Evolutionary conservation across 1,140 invertebrate species (phyloP), one percentile per base, ranked within the genome.

Genomic region (Sycobia sp.): DNA sequence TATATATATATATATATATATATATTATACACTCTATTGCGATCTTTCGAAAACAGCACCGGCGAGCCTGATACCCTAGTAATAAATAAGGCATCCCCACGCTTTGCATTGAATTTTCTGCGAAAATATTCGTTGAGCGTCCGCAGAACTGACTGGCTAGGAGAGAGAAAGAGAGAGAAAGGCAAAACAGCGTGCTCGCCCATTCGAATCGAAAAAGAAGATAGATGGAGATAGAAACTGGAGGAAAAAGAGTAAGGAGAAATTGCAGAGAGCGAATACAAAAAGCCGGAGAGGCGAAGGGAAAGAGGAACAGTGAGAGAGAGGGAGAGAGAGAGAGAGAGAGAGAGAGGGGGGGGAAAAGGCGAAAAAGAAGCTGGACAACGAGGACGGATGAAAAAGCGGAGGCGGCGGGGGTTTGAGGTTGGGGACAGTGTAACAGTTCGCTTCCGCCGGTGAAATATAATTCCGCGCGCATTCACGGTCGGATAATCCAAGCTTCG

Each of bases 401-500:
- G 46, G 75, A 75, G 71, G 72, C 68, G 75, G 72, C 29, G 11
- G 29, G 29, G 76, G 73, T n/a, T n/a, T n/a, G n/a, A n/a, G n/a
- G n/a, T n/a, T n/a, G n/a, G n/a, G n/a, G n/a, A n/a, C n/a, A n/a
- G n/a, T n/a, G 78, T 78, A 80, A 78, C 76, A 80, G 77, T 77
- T 72, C 76, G 75, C 77, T 78, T 79, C 76, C 77, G 76, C 75
- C 75, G 70, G 76, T 80, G 78, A 80, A 80, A 80, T 79, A 80
- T 79, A 80, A 80, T 80, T 80, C 78, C 76, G 75, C 73, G 76
- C 76, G 78, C 77, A 80, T 80, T 80, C 77, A 80, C 77, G 78
- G 75, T 79, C 74, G 78, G 78, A 80, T 80, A 80, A 80, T 80
- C 77, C 77, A 74, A 74, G 58, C 36, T 77, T 78, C 77, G 74